Evolutionary conservation across 2,797 vertebrate species (phyloP).

Genomic region (Adelosebastes latens): DNA sequence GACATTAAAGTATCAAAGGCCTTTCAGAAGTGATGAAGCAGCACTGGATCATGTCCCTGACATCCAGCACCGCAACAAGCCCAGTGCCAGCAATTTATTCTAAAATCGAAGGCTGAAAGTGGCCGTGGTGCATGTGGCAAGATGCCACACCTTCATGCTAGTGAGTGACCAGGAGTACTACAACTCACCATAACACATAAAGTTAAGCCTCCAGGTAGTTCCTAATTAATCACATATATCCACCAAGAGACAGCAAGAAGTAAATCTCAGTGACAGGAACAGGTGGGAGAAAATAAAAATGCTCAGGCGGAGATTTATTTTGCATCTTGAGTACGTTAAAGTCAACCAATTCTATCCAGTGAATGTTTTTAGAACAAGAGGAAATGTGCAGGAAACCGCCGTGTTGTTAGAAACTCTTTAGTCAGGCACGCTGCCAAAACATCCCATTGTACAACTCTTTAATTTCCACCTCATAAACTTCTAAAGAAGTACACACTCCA

Average conservation of each 20-base stretch:
- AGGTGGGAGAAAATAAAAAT: neutral
- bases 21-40: constrained; percentile 53
- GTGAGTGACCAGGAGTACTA: constrained; percentile 4
- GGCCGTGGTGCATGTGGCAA: constrained; percentile 16
- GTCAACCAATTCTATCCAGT: neutral
- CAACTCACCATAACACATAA: constrained; percentile 1
- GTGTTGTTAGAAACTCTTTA: constrained; percentile 26
- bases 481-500: constrained; percentile 32
- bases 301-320: neutral
- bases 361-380: neutral
- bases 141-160: constrained; percentile 37
- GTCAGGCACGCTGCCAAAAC: constrained; percentile 23
- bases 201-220: neutral
- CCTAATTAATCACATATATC: constrained; percentile 3
- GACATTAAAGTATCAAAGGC: constrained; percentile 35
- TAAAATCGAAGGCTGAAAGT: constrained; percentile 33
- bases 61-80: constrained; percentile 31
- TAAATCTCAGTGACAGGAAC: constrained; percentile 4
- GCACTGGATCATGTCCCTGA: constrained; percentile 33
- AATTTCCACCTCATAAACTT: constrained; percentile 59
- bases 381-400: neutral
- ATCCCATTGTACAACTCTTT: constrained; percentile 27
- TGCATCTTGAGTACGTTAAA: neutral
- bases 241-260: neutral
- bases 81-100: constrained; percentile 39